A percentile compares a stretch with the other conserved stretches of the same genome.
Conservation (phyloP, 2,113 vertebrate species). For the Phocoena sinus region DNA sequence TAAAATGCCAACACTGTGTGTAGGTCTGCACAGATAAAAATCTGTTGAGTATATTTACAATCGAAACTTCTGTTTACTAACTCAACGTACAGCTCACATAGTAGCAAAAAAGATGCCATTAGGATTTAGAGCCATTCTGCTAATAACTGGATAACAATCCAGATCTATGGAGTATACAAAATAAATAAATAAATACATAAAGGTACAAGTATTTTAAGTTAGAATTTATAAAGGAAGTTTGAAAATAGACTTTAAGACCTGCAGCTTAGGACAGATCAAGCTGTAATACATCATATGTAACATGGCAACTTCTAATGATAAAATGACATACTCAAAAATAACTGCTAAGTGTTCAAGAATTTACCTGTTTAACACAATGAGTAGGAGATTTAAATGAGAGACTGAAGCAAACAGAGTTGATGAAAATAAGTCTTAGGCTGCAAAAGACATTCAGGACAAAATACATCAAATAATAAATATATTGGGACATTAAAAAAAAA, state of each 20-base stretch:
- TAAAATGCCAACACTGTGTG: neutral
- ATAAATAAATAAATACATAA: neutral
- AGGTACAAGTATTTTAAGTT: neutral
- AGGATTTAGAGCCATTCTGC: neutral
- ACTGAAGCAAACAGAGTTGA: neutral
- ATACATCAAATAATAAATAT: constrained; percentile 12
- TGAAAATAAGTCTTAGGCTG: constrained; percentile 22
- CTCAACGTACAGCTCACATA: neutral
- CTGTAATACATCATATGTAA: neutral
- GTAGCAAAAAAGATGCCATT: neutral
- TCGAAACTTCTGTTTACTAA: neutral
- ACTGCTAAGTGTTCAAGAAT: neutral
- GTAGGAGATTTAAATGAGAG: neutral
- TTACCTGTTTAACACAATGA: neutral
- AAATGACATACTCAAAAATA: constrained; percentile 7
- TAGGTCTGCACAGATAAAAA: neutral
- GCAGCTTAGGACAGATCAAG: neutral
- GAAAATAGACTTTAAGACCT: neutral
- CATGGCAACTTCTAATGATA: neutral
- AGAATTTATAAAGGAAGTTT: neutral
- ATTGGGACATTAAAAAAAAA: neutral
- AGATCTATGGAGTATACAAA: neutral
- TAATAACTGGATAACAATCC: neutral
- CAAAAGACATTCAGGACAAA: neutral
- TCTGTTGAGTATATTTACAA: neutral